Base-by-base conservation (phyloP, 2,888 invertebrate genomes). In the Lagria hirta region DNA sequence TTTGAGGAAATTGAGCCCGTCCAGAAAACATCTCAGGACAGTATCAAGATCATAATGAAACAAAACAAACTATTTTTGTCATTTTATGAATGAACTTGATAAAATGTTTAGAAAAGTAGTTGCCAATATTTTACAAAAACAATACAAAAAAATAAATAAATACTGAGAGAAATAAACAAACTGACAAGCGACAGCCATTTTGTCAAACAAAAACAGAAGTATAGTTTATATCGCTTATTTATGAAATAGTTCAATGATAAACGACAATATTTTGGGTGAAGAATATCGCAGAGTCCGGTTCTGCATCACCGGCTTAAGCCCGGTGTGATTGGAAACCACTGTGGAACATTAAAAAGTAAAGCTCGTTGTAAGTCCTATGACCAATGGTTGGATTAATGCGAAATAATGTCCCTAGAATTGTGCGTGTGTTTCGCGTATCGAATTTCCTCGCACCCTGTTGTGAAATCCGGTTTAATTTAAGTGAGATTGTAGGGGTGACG, bases 331-430 rank as follows among this genome's bases (percentile, higher is more conserved):
- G 67, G 69, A 69, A 68, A 68, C 65, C 60, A 58, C 59, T 55
- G 60, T 60, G 54, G 65, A 65, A 69, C 68, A 70, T 70, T 70
- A 70, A 70, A 70, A 70, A 70, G 58, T 67, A 66, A 68, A 70
- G 68, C 69, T 66, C 60, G 57, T 54, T 58, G 57, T 69, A 69
- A 70, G 64, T 63, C 67, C 68, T 64, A 60, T 69, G 68, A 66
- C 69, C 70, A 68, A 69, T 65, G 64, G 57, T 43, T 55, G 68
- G 68, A 70, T 70, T 70, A 69, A 68, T 63, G 58, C 59, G 59
- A 64, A 61, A 64, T 64, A 60, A 61, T 58, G 52, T 51, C 49
- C 48, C 48, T 52, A 37, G 38, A 40, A 24, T 40, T 26, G 44
- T 46, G 43, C 48, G 49, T 53, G 44, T 50, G 48, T 42, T 40